These are phyloP conservation scores for Ammospiza caudacuta DNA, from an alignment of 2,113 vertebrate genomes.

Conservation along the genomic window DNA sequence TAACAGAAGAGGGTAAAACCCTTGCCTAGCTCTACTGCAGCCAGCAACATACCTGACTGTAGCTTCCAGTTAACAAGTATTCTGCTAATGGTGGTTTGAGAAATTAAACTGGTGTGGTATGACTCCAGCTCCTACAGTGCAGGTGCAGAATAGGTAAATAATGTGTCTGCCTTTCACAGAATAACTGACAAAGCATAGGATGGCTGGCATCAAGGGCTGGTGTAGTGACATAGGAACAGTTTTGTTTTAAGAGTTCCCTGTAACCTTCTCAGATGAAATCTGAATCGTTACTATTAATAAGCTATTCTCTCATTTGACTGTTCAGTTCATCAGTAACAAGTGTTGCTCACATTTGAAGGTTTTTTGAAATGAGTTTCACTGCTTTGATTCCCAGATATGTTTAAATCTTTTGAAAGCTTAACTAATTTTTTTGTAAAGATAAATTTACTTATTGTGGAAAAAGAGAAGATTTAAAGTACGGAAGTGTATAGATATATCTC, in stretches of 20 bases:
- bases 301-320: constrained; percentile 21
- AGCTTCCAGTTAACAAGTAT: neutral
- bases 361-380: neutral
- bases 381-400: neutral
- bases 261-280: constrained; percentile 45
- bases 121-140: neutral
- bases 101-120: neutral
- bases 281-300: constrained; percentile 50
- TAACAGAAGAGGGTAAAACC: neutral
- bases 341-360: neutral
- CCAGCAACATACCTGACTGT: neutral
- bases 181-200: neutral
- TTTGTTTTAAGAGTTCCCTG: constrained; percentile 7
- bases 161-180: neutral
- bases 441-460: neutral
- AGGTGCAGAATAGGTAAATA: neutral
- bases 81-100: neutral
- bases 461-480: neutral
- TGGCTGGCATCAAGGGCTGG: neutral
- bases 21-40: neutral
- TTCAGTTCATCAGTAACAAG: neutral
- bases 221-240: neutral
- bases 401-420: neutral
- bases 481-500: neutral
- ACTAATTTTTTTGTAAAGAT: neutral